Percentiles rank a stretch among this genome's conserved stretches.
Conservation (phyloP, 2,888 invertebrate species). For the Heterodera filipjevi region DNA sequence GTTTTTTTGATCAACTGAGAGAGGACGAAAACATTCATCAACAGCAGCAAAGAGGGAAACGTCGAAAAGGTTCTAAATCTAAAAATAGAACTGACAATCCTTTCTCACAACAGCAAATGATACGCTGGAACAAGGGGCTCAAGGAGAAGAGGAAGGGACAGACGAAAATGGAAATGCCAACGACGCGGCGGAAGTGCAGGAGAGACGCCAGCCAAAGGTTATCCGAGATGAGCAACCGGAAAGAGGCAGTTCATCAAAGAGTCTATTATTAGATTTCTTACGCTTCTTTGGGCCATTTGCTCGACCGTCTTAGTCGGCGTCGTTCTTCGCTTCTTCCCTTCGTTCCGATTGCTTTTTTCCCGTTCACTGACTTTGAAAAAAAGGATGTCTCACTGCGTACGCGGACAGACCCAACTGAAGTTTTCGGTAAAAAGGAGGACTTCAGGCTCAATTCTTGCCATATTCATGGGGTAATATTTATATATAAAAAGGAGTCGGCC, state of each 20-base stretch:
- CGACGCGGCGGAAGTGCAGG: constrained; percentile 27
- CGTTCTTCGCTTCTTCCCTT: constrained; percentile 30
- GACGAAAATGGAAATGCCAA: constrained; percentile 31
- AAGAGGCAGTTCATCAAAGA: too few species aligned
- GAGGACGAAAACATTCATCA: constrained; percentile 63
- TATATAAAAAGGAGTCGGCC: too few species aligned
- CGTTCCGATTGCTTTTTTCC: constrained; percentile 65
- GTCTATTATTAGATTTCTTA: constrained; percentile 18
- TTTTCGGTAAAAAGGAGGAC: constrained; percentile 67
- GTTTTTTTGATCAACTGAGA: constrained; percentile 61
- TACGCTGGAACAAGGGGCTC: background rate
- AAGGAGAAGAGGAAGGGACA: background rate
- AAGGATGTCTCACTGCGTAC: constrained; percentile 64
- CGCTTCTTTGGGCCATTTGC: background rate
- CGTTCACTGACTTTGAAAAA: constrained; percentile 65
- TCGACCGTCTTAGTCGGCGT: constrained; percentile 19
- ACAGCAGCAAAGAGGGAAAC: constrained; percentile 9
- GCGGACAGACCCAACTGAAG: constrained; percentile 53
- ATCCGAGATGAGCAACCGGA: background rate
- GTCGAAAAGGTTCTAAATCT: constrained; percentile 15
- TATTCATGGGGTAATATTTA: constrained; percentile 36
- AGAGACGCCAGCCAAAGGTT: constrained; percentile 18
- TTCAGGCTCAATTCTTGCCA: constrained; percentile 67
- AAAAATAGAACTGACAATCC: background rate
- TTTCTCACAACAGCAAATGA: background rate